These are phyloP conservation scores for Mastacembelus armatus DNA, from an alignment of 2,797 vertebrate genomes.

Conservation along the genomic window DNA sequence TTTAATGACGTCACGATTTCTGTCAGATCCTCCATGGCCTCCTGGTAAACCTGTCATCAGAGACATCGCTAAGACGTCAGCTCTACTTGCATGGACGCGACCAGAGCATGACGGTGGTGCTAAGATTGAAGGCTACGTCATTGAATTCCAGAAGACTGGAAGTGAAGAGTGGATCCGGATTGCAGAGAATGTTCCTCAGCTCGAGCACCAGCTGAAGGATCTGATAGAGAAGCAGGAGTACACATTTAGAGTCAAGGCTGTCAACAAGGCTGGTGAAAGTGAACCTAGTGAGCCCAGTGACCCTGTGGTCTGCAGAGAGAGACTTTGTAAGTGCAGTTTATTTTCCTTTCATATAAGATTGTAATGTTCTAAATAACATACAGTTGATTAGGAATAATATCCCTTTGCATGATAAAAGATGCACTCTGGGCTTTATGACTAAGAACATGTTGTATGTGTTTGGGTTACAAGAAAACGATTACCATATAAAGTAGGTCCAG, in stretches of 20 bases:
- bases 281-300: conserved; percentile 97
- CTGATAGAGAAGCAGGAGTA: conserved; percentile 98
- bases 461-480: too few relatives aligned
- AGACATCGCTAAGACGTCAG: conserved; percentile 91
- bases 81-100: conserved; percentile 90
- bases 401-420: too few relatives aligned
- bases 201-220: conserved; percentile 90
- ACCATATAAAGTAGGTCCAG: too few relatives aligned
- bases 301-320: conserved; percentile 95
- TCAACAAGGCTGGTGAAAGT: conserved; percentile 95
- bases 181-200: conserved; percentile 91
- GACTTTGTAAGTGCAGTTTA: conserved; percentile 88
- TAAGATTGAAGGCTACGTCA: conserved; percentile 95
- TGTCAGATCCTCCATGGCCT: conserved; percentile 96
- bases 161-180: conserved; percentile 97
- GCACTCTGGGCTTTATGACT: too few relatives aligned
- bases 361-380: too few relatives aligned
- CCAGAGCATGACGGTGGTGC: conserved; percentile 98
- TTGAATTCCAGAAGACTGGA: conserved; percentile 95
- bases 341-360: too few relatives aligned
- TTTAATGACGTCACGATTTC: background rate
- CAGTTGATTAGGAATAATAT: too few relatives aligned
- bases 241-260: conserved; percentile 93
- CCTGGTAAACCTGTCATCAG: conserved; percentile 95
- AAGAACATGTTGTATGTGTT: too few relatives aligned